Percentiles rank a stretch among this genome's conserved stretches.
phyloP scores from a whole-genome alignment of 2,113 vertebrate species.

The Nerophis ophidion region DNA sequence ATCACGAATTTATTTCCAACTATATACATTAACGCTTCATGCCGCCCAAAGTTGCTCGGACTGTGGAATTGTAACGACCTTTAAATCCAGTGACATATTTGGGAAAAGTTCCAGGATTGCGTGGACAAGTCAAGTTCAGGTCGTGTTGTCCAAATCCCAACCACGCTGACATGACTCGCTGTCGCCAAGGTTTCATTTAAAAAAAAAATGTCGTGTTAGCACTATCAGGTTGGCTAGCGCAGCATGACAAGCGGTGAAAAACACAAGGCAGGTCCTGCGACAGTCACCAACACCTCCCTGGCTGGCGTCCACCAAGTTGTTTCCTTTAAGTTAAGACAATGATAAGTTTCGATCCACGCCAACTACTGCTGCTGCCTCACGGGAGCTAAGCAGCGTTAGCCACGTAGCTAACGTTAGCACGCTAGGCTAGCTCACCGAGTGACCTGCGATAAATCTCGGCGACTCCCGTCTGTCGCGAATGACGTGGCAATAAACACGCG shows the following conservation, averaged over 20 bases:
- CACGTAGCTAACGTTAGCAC: conserved; percentile 18
- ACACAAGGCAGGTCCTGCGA: too few relatives aligned
- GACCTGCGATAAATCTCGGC: conserved; percentile 7
- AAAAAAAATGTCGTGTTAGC: background rate
- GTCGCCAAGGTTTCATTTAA: background rate
- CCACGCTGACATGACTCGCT: background rate
- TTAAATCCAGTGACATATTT: background rate
- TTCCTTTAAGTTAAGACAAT: too few relatives aligned
- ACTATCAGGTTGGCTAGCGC: background rate
- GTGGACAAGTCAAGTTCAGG: too few relatives aligned
- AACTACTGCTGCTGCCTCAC: conserved; percentile 21
- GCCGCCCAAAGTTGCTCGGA: conserved; percentile 8
- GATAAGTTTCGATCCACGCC: conserved; percentile 16
- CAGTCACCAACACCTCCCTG: too few relatives aligned
- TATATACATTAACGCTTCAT: background rate
- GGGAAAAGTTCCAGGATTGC: background rate
- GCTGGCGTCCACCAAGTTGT: too few relatives aligned
- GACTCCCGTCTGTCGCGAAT: background rate
- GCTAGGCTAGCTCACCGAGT: conserved; percentile 8
- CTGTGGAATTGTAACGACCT: background rate
- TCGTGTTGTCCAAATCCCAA: background rate
- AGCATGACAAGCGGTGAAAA: too few relatives aligned
- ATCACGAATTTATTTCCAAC: background rate
- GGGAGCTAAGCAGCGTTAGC: conserved; percentile 4
- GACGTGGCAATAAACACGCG: background rate